Evolutionary conservation across 2,888 invertebrate genomes (phyloP), one percentile per base, ranked within the genome.

Genomic region (Melitaea athalia): DNA sequence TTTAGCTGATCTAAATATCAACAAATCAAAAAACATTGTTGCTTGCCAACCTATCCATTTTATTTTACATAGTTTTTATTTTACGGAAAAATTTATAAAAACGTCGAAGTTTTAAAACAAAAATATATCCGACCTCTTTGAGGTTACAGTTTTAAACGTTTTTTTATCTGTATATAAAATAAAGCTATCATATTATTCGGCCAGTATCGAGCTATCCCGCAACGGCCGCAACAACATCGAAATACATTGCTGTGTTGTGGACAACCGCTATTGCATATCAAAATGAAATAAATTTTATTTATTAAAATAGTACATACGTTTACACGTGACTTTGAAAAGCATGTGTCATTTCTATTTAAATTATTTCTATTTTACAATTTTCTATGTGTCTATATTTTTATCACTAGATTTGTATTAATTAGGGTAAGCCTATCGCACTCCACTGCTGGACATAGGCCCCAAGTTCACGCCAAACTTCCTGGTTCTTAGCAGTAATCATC

Each of bases 141-240:
- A 3, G 57, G 8, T 10, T n/a, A 33, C 7, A 38, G 11, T 15
- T 8, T 5, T 7, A 57, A 10, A 15, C 15, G 15, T 42, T 42
- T 38, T 15, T 33, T 38, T 57, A n/a, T 5, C 11, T 31, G 8
- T 42, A 57, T 55, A 33, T 33, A 10, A 42, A 15, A 15, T 5
- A 57, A 15, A 2, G 10, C n/a, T 5, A 57, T 57, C 15, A 57
- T 57, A 38, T 33, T 15, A 42, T 57, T 57, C 42, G 38, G 42
- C 15, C 15, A 38, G 57, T 42, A 38, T 38, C 42, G 33, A n/a
- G 10, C 38, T 38, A 11, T 42, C 15, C 57, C 57, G 42, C 42
- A 57, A 7, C 42, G 11, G 15, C 38, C 57, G 57, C 53, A 57
- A n/a, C n/a, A n/a, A 42, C 14, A 57, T 57, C 42, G 57, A 57